These are phyloP conservation scores for Microcebus tavaratra DNA, from an alignment of 2,113 vertebrate species.

Conservation along the genomic window DNA sequence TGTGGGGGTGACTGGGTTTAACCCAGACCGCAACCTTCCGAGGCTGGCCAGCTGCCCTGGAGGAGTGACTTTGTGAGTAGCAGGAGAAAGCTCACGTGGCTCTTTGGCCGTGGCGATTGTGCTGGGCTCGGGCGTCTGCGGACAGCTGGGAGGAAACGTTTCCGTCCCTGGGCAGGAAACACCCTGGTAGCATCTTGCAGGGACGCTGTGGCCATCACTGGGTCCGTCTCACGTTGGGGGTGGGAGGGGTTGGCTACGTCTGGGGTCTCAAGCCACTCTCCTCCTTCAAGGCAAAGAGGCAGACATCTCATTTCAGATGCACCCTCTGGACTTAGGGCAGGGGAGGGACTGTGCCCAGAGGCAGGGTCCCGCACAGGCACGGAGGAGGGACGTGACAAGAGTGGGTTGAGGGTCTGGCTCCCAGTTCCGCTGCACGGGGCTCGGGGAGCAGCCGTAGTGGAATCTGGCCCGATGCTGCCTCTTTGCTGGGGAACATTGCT, in stretches of 20 bases:
- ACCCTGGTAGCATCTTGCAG: neutral
- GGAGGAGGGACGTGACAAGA: rapidly evolving
- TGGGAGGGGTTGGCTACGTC: too few species aligned
- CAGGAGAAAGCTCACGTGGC: too few species aligned
- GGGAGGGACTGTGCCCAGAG: neutral
- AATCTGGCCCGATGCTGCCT: neutral
- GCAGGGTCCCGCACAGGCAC: neutral
- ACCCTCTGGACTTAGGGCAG: too few species aligned
- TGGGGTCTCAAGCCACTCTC: neutral
- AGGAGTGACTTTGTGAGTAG: too few species aligned
- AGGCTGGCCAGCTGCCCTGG: rapidly evolving
- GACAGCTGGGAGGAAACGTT: neutral
- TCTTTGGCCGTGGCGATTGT: neutral
- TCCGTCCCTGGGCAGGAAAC: neutral
- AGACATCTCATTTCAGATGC: too few species aligned
- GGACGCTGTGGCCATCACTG: neutral
- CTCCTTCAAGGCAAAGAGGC: neutral
- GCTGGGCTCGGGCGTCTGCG: neutral
- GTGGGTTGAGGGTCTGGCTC: neutral
- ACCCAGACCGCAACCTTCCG: neutral
- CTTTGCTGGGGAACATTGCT: neutral
- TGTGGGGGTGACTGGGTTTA: rapidly evolving
- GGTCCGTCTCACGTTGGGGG: rapidly evolving
- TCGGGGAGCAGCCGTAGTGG: neutral
- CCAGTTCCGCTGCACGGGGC: rapidly evolving